Percentiles rank a stretch among this genome's conserved stretches.
Conservation (phyloP, 2,113 vertebrate species). For the Uropsilus gracilis region DNA sequence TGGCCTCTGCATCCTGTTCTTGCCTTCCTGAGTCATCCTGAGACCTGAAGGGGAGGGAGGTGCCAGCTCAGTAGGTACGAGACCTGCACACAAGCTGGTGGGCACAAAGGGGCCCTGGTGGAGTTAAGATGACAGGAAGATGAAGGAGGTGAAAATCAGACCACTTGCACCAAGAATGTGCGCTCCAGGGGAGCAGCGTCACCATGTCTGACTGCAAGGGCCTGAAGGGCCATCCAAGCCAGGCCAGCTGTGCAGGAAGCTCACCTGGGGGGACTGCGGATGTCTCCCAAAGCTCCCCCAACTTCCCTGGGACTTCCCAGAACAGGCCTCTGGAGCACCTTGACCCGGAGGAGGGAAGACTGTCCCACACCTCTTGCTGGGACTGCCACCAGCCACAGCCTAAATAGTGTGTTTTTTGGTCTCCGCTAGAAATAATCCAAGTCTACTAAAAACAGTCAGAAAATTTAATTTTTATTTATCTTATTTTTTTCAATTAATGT, state of each 20-base stretch:
- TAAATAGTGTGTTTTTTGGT: not conserved
- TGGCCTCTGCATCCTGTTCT: fast-evolving
- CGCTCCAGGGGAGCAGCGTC: fast-evolving
- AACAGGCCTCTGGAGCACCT: not conserved
- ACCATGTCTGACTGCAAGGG: fast-evolving
- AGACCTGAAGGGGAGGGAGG: not conserved
- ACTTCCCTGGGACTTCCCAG: not conserved
- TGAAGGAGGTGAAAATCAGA: fast-evolving
- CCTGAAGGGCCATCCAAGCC: not conserved
- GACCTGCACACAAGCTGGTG: not conserved
- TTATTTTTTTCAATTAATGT: too few species aligned
- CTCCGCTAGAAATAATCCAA: not conserved
- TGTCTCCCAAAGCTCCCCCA: too few species aligned
- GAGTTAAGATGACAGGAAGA: not conserved
- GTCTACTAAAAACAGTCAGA: not conserved
- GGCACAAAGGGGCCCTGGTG: too few species aligned
- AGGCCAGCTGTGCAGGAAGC: fast-evolving
- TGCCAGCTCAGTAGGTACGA: fast-evolving
- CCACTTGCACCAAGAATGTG: not conserved
- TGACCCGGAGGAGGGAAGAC: too few species aligned
- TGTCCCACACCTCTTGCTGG: not conserved
- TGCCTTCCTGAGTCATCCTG: not conserved
- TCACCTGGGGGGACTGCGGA: not conserved
- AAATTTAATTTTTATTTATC: not conserved
- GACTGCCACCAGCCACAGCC: not conserved